phyloP scores from a whole-genome alignment of 1,140 invertebrate genomes.

The Bombus soroeensis region DNA sequence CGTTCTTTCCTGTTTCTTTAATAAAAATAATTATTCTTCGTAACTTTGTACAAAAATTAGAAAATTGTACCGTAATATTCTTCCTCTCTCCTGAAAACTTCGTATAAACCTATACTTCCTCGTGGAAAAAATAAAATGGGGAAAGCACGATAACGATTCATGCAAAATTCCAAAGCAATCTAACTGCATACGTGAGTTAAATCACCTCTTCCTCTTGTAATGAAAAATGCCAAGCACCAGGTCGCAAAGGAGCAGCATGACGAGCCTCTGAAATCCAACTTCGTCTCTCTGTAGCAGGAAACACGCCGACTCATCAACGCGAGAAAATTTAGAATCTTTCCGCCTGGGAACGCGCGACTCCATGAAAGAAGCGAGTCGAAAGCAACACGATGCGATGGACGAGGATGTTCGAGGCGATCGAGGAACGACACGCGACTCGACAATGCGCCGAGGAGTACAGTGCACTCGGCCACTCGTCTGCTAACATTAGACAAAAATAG shows the following conservation, averaged over 20 bases:
- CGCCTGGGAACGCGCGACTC: background rate
- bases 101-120: background rate
- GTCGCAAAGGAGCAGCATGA: conserved; percentile 72
- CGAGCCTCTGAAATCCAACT: background rate
- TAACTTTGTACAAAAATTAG: too few relatives aligned
- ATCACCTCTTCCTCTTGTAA: conserved; percentile 66
- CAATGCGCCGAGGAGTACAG: conserved; percentile 46
- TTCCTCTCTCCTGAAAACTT: too few relatives aligned
- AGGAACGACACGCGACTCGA: conserved; percentile 23
- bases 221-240: conserved; percentile 66
- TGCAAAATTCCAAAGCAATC: background rate
- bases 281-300: too few relatives aligned
- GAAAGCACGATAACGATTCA: background rate
- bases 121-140: background rate
- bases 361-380: background rate
- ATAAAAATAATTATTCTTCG: too few relatives aligned
- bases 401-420: background rate
- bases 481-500: conserved; percentile 78
- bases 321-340: background rate
- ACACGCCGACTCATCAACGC: background rate
- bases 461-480: conserved; percentile 64
- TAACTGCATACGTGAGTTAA: background rate
- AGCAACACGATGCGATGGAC: background rate
- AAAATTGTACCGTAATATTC: too few relatives aligned
- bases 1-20: too few relatives aligned